Conservation (phyloP, 2,113 vertebrate genomes). For the Sapajus apella region DNA sequence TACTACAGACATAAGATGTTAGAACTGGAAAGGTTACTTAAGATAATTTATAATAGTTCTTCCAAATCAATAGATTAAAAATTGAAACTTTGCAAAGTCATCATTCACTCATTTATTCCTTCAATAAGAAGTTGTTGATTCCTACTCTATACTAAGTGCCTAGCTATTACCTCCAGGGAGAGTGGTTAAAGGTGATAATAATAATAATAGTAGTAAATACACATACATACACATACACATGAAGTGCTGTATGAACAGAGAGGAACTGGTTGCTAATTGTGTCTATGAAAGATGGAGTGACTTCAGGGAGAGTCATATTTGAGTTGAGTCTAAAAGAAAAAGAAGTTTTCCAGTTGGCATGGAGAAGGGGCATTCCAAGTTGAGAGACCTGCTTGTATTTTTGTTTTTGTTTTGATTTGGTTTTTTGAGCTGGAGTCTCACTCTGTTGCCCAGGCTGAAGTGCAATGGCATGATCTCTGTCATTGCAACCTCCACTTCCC, state of each 20-base stretch:
- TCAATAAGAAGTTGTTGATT: not conserved
- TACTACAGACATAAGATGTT: not conserved
- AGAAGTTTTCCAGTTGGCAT: not conserved
- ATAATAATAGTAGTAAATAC: not conserved
- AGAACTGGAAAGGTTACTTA: not conserved
- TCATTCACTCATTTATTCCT: not conserved
- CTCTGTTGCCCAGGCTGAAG: too few relatives aligned
- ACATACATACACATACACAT: not conserved
- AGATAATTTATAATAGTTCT: conserved; percentile 10
- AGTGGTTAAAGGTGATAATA: not conserved
- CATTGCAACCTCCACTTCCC: too few relatives aligned
- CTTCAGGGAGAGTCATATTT: not conserved
- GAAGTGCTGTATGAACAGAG: not conserved
- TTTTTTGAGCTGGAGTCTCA: too few relatives aligned
- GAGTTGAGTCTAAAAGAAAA: not conserved
- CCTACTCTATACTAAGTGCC: not conserved
- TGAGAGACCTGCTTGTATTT: not conserved
- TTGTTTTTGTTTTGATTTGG: too few relatives aligned
- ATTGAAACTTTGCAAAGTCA: not conserved
- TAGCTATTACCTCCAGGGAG: not conserved
- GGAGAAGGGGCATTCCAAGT: not conserved
- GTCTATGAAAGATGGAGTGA: not conserved
- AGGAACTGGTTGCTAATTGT: not conserved
- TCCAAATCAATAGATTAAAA: conserved; percentile 20
- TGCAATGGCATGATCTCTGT: too few relatives aligned